Evolutionary conservation across 2,888 invertebrate species (phyloP).

Genomic region (Cyrtodaria siliqua): DNA sequence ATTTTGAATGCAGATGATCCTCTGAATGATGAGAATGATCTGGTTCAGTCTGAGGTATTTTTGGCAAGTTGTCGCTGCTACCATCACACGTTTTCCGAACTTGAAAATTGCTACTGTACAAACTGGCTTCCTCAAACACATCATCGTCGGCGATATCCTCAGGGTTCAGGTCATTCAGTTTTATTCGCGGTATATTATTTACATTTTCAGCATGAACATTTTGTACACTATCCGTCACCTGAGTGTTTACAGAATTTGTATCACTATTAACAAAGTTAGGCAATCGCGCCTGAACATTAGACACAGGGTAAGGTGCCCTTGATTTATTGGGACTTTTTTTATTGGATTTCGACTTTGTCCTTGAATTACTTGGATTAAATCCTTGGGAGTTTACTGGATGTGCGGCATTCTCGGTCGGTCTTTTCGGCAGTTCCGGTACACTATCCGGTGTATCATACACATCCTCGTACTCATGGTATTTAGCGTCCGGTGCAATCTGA

Average conservation of each 20-base stretch:
- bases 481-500: slow-evolving; percentile 58
- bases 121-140: slow-evolving; percentile 40
- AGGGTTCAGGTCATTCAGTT: slow-evolving; percentile 35
- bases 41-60: not conserved
- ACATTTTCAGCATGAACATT: slow-evolving; percentile 46
- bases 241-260: not conserved
- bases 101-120: not conserved
- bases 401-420: not conserved
- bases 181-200: slow-evolving; percentile 48
- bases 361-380: slow-evolving; percentile 9
- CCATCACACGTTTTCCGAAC: no score
- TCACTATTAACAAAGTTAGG: slow-evolving; percentile 12
- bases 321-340: slow-evolving; percentile 28
- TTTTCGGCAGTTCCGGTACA: slow-evolving; percentile 22
- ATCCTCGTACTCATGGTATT: slow-evolving; percentile 64
- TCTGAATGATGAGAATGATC: not conserved
- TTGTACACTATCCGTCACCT: slow-evolving; percentile 27
- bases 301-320: slow-evolving; percentile 30
- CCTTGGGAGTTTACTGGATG: slow-evolving; percentile 28
- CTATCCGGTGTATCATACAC: slow-evolving; percentile 50
- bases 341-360: slow-evolving; percentile 28
- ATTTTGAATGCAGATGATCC: not conserved
- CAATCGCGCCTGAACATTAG: slow-evolving; percentile 34
- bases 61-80: not conserved
- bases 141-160: slow-evolving; percentile 45